Base-by-base conservation (phyloP, 2,113 vertebrate species). In the Aphelocoma coerulescens region DNA sequence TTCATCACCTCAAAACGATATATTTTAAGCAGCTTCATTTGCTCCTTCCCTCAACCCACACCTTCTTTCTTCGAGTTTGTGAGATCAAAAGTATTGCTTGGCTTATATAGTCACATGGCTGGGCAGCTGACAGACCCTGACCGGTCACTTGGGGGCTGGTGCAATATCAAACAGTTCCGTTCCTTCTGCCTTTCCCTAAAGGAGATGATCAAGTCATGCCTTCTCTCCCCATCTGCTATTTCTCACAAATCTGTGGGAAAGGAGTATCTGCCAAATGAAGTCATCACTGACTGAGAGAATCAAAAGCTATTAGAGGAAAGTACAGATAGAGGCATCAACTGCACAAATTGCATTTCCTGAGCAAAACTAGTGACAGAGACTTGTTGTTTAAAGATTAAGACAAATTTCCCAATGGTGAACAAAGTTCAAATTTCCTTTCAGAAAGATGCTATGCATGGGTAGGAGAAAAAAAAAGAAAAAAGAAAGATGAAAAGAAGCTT, bases 201-300 rank as follows among this genome's bases (percentile, higher is more conserved):
- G 79, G 24, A 86, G 49, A 59, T 8, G 13, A 83, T 23, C 13
- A 5, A 83, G 24, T 43, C 28, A 54, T 16, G 67, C 48, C 58
- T 88, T 54, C 79, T 26, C 66, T 65, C 44, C 12, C 58, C 79
- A 92, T 48, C 86, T 88, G 79, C 73, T 89, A 5, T 14, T 80
- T 67, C 81, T 37, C 73, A 86, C 80, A 58, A 55, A 85, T n/a
- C 88, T 62, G 41, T 9, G 44, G 33, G 39, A 55, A 92, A 85
- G 44, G 12, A 85, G 27, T 67, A 55, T 30, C 65, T 91, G 89
- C 73, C 87, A 92, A 86, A 66, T 58, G 33, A 82, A 88, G n/a
- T 41, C 77, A 66, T 46, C 37, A 13, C 28, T 3, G 0, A 39
- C 32, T 20, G 22, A 66, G 19, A 72, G n/a, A 82, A 21, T 77